These are phyloP conservation scores for Diceros bicornis DNA, from an alignment of 2,797 vertebrate genomes.

Conservation along the genomic window DNA sequence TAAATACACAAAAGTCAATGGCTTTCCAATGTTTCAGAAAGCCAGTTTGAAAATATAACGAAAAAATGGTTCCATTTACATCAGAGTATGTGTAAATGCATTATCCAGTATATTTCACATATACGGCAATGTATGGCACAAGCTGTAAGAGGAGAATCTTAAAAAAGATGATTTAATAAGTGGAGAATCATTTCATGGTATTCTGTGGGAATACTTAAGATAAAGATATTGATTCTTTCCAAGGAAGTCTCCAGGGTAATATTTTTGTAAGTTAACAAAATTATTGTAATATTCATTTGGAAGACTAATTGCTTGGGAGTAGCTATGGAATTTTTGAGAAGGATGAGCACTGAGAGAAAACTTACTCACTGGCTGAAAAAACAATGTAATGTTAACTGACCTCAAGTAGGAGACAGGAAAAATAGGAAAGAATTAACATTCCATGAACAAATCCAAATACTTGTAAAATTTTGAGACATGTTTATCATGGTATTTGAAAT, in stretches of 20 bases:
- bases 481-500: neutral
- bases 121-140: neutral
- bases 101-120: neutral
- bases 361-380: neutral
- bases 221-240: neutral
- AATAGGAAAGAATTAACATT: neutral
- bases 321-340: neutral
- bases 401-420: neutral
- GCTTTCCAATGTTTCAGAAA: slow-evolving; percentile 16
- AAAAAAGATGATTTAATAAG: slow-evolving; percentile 28
- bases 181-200: neutral
- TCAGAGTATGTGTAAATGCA: neutral
- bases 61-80: neutral
- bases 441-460: neutral
- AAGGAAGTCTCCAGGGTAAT: neutral
- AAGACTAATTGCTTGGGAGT: neutral
- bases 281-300: neutral
- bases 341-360: neutral
- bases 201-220: neutral
- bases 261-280: slow-evolving; percentile 16
- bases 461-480: neutral
- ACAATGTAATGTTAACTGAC: neutral
- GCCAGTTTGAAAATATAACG: neutral
- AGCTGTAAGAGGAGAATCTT: neutral
- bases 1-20: neutral